Evolutionary conservation across 2,888 invertebrate genomes (phyloP).

Genomic region (Dioctria rufipes): DNA sequence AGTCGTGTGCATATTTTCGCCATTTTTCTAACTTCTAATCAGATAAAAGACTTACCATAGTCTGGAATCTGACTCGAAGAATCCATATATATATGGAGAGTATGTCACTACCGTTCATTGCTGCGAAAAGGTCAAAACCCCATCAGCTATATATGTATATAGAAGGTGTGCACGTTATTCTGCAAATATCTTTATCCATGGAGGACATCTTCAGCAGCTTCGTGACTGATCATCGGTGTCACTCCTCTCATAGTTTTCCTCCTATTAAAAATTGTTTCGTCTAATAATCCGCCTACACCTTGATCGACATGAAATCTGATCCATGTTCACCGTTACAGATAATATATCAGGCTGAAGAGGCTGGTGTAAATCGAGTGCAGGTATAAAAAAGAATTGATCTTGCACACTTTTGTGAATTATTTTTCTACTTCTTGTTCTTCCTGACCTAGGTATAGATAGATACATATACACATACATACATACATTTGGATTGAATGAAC

Average conservation of each 20-base stretch:
- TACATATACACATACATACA: background rate
- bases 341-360: background rate
- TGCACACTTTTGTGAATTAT: background rate
- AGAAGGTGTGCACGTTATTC: background rate
- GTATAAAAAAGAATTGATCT: background rate
- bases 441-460: background rate
- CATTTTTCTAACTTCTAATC: no score
- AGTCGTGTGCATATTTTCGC: no score
- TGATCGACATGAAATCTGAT: conserved; percentile 14
- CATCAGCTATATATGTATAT: background rate
- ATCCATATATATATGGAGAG: background rate
- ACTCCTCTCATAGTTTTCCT: background rate
- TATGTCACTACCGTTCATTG: background rate
- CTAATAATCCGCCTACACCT: conserved; percentile 9
- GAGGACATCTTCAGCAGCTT: conserved; percentile 3
- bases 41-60: no score
- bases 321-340: conserved; percentile 17
- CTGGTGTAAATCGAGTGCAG: background rate
- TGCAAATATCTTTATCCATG: background rate
- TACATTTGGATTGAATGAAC: background rate
- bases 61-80: no score
- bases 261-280: background rate
- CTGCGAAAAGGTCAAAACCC: conserved; percentile 6
- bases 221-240: conserved; percentile 10
- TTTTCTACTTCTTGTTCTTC: background rate